Base-by-base conservation (phyloP, 2,797 vertebrate species). In the Microhierax caerulescens region DNA sequence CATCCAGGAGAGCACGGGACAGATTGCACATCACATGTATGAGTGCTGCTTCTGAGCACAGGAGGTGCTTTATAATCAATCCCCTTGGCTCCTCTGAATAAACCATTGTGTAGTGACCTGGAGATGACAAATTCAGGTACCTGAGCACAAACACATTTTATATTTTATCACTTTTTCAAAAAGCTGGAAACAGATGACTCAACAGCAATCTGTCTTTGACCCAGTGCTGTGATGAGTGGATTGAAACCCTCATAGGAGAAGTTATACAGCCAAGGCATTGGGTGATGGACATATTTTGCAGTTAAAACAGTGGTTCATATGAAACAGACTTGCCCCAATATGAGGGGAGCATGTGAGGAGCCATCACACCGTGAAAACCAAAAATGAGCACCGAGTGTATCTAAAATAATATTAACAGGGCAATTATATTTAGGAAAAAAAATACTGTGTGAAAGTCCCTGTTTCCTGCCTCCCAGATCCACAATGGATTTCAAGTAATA, bases 271-370 rank as follows among this genome's bases (percentile, higher is more conserved):
- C 75, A 80, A 85, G 28, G 36, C 53, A 67, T 11, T 15, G 18
- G 48, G 21, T 68, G 39, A 73, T 45, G 12, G n/a, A 34, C 63
- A 24, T 30, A 67, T 73, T 93, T 83, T 82, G 23, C 43, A 21
- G 24, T 45, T n/a, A 84, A 88, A 95, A 74, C n/a, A 43, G 22
- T 36, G 24, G 22, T 75, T 37, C 61, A 25, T 51, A 47, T 30
- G 41, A 88, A 67, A 76, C 3, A 93, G 34, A 14, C 13, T 84
- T 86, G 45, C 11, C 32, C 28, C 34, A 79, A 7, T 36, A 76
- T 2, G 2, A 64, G 21, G 19, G 13, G 6, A 2, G 30, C 41
- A 69, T 59, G n/a, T n/a, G n/a, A n/a, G n/a, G 10, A 0, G 0
- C 3, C 21, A 61, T 23, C 61, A 61, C 13, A 51, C 11, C 34